Evolutionary conservation across 1,140 invertebrate genomes (phyloP), one percentile per base, ranked within the genome.

Genomic region (Brachionus sp.): DNA sequence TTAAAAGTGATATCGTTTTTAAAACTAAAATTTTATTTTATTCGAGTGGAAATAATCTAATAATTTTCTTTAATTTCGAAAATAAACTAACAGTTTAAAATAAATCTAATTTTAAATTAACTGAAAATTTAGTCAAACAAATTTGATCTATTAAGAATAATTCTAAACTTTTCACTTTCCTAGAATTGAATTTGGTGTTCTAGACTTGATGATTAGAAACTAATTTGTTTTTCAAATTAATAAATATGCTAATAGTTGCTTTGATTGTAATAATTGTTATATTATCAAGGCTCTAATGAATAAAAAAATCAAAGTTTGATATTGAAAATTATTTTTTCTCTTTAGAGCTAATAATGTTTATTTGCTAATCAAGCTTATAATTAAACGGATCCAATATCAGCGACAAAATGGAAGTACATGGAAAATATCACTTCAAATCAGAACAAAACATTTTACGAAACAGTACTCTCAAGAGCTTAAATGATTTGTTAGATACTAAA

Each of bases 401-500:
- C 42, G 6, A 42, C 66, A 70, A 57, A 57, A 70, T 70, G 66
- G 66, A 70, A 70, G n/a, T 70, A 70, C 33, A 70, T 39, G 66
- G 66, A 19, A 70, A 70, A 70, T 70, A 70, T 39, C 35, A 37
- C 13, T 70, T 37, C 19, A 70, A 70, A 70, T 70, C 66, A 39
- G 66, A 70, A 0, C 66, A 70, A 44, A 12, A 70, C 16, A 39
- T 39, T 70, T 70, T 70, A 9, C 33, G 37, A 42, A 70, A 39
- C 9, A 23, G 29, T 25, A n/a, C 64, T 66, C 33, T 35, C 12
- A 66, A 70, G 66, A 23, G 66, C 37, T 9, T 39, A 7, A 39
- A 70, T 23, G 66, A 70, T 39, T 70, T 70, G 3, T 19, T 39
- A 70, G 66, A 70, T 39, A 39, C 33, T 39, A 29, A 66, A 66